phyloP scores from a whole-genome alignment of 2,113 vertebrate genomes.

The Corythornis madagascariensis region DNA sequence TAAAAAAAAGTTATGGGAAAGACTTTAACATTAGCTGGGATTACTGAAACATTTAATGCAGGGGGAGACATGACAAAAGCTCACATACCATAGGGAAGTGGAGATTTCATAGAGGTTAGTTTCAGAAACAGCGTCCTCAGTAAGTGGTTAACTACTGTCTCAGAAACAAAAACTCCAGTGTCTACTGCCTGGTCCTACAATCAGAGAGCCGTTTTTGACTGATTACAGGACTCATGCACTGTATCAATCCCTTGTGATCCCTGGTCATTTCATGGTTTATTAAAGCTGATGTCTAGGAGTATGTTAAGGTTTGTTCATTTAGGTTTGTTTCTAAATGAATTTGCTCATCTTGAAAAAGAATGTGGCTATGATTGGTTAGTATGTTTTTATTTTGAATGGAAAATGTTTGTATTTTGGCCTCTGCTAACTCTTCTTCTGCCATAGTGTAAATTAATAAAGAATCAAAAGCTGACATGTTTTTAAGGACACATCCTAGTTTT shows the following conservation, averaged over 20 bases:
- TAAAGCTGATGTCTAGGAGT: background rate
- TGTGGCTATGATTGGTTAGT: background rate
- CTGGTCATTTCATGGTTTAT: background rate
- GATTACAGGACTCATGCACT: background rate
- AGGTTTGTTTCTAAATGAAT: background rate
- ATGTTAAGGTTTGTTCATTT: background rate
- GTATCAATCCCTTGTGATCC: background rate
- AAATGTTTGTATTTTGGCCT: background rate
- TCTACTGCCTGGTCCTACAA: background rate
- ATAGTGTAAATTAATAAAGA: background rate
- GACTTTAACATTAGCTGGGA: background rate
- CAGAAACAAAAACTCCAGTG: background rate
- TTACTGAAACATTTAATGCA: background rate
- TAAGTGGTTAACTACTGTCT: background rate
- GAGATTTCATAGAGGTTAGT: background rate
- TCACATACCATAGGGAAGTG: background rate
- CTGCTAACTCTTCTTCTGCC: background rate
- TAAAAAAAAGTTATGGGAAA: too few relatives aligned
- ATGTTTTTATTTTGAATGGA: background rate
- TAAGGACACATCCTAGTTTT: background rate
- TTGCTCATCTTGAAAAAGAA: background rate
- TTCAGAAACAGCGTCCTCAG: background rate
- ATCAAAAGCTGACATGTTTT: background rate
- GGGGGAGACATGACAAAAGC: background rate
- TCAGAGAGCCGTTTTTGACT: accelerated